These are phyloP conservation scores for Pseudolaguvia tuberculata DNA, from an alignment of 2,113 vertebrate genomes.

Conservation along the genomic window DNA sequence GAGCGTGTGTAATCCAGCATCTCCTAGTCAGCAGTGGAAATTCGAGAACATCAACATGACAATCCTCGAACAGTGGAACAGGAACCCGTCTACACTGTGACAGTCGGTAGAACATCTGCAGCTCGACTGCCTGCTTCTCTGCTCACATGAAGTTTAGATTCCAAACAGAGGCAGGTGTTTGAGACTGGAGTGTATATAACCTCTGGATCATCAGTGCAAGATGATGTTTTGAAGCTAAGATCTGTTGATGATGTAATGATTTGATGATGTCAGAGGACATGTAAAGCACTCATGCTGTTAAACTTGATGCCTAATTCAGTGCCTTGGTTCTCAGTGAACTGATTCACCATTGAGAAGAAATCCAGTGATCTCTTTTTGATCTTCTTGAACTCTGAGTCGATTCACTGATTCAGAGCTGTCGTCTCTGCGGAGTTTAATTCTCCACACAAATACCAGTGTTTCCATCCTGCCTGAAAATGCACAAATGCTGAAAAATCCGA, in stretches of 20 bases:
- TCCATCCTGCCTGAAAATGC: no score
- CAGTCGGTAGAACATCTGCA: background rate
- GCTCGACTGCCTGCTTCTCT: background rate
- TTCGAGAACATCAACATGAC: constrained; percentile 81
- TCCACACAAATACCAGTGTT: background rate
- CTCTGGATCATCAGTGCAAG: background rate
- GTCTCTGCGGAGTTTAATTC: background rate
- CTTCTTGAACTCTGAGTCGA: background rate
- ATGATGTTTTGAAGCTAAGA: background rate
- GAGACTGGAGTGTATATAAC: background rate
- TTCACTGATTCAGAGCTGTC: background rate
- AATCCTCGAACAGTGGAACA: constrained; percentile 77
- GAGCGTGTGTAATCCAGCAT: constrained; percentile 74
- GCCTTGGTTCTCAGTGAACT: no score
- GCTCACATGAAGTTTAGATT: background rate
- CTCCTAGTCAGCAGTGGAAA: constrained; percentile 79
- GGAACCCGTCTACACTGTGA: constrained; percentile 32
- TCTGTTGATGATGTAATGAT: background rate
- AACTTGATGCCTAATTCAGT: no score
- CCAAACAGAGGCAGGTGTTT: background rate
- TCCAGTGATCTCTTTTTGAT: background rate
- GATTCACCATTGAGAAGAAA: background rate
- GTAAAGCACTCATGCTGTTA: constrained; percentile 61
- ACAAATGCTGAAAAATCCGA: no score
- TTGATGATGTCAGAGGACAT: constrained; percentile 30